phyloP scores from a whole-genome alignment of 2,888 invertebrate genomes.

The Scotopteryx bipunctaria region DNA sequence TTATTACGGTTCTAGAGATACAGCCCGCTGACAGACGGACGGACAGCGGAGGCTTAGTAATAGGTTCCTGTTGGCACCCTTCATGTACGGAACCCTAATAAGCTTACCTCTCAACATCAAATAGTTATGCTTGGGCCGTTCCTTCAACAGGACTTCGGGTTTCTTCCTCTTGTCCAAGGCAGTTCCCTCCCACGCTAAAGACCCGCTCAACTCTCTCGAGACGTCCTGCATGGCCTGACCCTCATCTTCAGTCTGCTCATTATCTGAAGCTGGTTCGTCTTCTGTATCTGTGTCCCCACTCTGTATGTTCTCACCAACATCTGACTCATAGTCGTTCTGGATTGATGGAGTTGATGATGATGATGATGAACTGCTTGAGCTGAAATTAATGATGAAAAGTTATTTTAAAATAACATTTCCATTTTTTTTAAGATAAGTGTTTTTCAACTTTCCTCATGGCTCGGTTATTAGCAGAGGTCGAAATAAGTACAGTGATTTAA shows the following conservation, averaged over 20 bases:
- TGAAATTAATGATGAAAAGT: background rate
- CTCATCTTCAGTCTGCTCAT: background rate
- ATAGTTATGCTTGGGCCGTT: conserved; percentile 87
- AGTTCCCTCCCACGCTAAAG: background rate
- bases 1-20: too few species aligned
- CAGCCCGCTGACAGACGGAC: too few species aligned
- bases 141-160: conserved; percentile 76
- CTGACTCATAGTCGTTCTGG: conserved; percentile 42
- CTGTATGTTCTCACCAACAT: conserved; percentile 46
- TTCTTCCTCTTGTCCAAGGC: background rate
- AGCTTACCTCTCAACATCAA: conserved; percentile 77
- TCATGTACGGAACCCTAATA: too few species aligned
- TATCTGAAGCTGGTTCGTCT: conserved; percentile 48
- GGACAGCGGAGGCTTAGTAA: background rate
- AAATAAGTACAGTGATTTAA: too few species aligned
- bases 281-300: conserved; percentile 60
- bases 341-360: conserved; percentile 33
- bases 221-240: background rate
- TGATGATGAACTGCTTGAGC: conserved; percentile 41
- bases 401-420: background rate
- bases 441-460: too few species aligned
- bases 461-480: too few species aligned
- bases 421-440: too few species aligned
- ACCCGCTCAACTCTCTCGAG: background rate
- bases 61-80: background rate